phyloP scores from a whole-genome alignment of 2,797 vertebrate genomes.

The Sebastes itinus region DNA sequence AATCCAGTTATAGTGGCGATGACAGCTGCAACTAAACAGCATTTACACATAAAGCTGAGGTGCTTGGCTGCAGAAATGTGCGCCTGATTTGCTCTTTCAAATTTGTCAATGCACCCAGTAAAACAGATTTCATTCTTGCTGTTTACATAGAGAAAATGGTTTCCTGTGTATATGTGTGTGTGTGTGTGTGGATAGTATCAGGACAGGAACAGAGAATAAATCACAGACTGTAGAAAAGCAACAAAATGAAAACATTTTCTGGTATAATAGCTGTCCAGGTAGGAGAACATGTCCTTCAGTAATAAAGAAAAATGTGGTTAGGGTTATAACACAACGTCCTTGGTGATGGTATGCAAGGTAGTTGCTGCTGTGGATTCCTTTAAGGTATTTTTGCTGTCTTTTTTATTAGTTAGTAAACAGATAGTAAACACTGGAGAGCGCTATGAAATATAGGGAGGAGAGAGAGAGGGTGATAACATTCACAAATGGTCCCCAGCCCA shows the following conservation, averaged over 20 bases:
- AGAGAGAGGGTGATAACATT: slow-evolving; percentile 21
- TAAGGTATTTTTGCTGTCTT: neutral
- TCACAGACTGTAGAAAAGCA: neutral
- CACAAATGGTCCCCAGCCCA: neutral
- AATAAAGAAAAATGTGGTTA: neutral
- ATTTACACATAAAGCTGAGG: slow-evolving; percentile 12
- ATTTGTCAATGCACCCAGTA: neutral
- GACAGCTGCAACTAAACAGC: slow-evolving; percentile 23
- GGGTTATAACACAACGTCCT: neutral
- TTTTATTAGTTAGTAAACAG: slow-evolving; percentile 14
- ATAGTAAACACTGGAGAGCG: neutral
- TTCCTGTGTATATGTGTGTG: neutral
- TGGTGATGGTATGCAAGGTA: neutral
- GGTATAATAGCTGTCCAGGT: neutral
- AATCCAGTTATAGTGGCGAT: slow-evolving; percentile 23
- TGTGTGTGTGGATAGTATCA: neutral
- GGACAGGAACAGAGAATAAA: slow-evolving; percentile 8
- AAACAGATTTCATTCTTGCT: slow-evolving; percentile 1
- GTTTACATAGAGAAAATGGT: neutral
- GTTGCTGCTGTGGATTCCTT: neutral
- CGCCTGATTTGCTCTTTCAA: slow-evolving; percentile 1
- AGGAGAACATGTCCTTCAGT: neutral
- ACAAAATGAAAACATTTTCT: slow-evolving; percentile 3
- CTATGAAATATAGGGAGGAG: neutral
- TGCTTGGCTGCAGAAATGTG: neutral